phyloP scores from a whole-genome alignment of 2,888 invertebrate species.

The Leptura quadrifasciata region DNA sequence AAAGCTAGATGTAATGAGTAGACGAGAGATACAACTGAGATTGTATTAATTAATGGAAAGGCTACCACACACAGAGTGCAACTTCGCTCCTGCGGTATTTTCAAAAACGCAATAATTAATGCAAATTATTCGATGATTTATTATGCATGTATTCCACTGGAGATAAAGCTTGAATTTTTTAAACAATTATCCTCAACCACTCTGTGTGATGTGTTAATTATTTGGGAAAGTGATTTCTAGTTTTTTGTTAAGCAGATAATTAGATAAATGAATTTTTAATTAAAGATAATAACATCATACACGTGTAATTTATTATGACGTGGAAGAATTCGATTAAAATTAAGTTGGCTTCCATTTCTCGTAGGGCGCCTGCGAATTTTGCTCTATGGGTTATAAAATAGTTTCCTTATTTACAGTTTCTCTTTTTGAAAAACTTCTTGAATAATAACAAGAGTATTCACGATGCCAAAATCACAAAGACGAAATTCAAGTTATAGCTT shows the following conservation, averaged over 20 bases:
- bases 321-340: too few relatives aligned
- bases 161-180: constrained; percentile 15
- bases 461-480: too few relatives aligned
- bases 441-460: too few relatives aligned
- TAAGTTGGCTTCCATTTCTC: too few relatives aligned
- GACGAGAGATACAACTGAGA: constrained; percentile 51
- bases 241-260: background rate
- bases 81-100: constrained; percentile 30
- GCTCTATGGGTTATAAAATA: too few relatives aligned
- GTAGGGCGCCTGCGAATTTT: too few relatives aligned
- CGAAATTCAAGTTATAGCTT: too few relatives aligned
- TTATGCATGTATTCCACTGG: constrained; percentile 20
- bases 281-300: background rate
- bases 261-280: background rate
- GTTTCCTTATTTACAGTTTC: too few relatives aligned
- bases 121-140: constrained; percentile 31
- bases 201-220: background rate
- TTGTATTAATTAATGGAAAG: constrained; percentile 55
- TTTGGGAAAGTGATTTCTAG: constrained; percentile 14
- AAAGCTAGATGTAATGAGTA: constrained; percentile 50
- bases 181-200: background rate
- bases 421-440: too few relatives aligned
- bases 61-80: constrained; percentile 50
- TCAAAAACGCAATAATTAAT: constrained; percentile 37
- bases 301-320: too few relatives aligned